Evolutionary conservation across 2,888 invertebrate species (phyloP), one percentile per base, ranked within the genome.

Genomic region (Eupeodes luniger): DNA sequence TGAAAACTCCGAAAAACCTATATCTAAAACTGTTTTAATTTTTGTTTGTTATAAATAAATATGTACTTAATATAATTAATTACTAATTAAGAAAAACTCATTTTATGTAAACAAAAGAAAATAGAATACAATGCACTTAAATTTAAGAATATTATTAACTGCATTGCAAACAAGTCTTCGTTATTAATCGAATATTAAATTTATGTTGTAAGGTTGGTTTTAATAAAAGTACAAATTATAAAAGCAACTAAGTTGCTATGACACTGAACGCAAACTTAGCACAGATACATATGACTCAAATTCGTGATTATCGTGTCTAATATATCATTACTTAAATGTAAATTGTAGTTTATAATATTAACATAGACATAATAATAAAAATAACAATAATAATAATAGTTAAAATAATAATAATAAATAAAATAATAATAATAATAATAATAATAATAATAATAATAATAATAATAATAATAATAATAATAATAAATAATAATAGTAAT

Each of bases 1-100:
- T 90, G 90, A 90, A 90, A 82, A 85, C 81, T 67, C 84, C 80
- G 84, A 84, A 64, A n/a, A 55, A 67, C 27, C 11, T 5, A 19
- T 61, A 12, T 11, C 0, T 19, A 36, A 55, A 69, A 16, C n/a
- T 70, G 77, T 12, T 19, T 67, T 27, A 27, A 34, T 47, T 11
- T n/a, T 7, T 34, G n/a, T 12, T 14, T 40, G 27, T 34, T 47
- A 57, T 11, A 27, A 19, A 49, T 59, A 61, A 19, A 49, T 59
- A 61, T 51, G 40, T 66, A 12, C 16, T 27, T 1, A 27, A 27
- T 27, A 1, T 27, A 36, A 19, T 19, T 44, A 27, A 69, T 55
- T 51, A 16, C 40, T 40, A 16, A 11, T 10, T 59, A 59, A 9
- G 2, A 14, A 79, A 61, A 49, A 69, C 47, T 59, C 12, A 36